Evolutionary conservation across 2,113 vertebrate genomes (phyloP).

Genomic region (Galbula dea): DNA sequence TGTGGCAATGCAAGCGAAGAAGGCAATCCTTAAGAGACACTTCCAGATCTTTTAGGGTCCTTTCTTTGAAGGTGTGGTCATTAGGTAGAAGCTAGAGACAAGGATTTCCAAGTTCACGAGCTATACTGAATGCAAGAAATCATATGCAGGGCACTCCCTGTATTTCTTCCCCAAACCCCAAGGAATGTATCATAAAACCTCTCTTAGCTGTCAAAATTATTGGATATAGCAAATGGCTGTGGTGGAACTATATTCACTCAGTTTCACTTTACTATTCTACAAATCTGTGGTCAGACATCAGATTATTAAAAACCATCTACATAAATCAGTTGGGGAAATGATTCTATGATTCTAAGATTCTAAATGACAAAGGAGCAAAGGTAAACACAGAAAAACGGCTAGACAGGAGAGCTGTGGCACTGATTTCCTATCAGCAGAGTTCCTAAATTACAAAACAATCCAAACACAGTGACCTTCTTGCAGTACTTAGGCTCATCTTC

Average conservation of each 20-base stretch:
- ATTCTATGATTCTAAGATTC: too few species aligned
- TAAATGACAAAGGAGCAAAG: background rate
- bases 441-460: background rate
- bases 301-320: background rate
- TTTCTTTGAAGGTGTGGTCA: background rate
- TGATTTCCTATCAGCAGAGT: background rate
- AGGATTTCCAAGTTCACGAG: background rate
- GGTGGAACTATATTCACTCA: background rate
- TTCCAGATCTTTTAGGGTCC: background rate
- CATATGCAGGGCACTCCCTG: background rate
- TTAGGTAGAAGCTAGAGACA: background rate
- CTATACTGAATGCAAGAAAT: background rate
- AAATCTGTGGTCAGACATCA: background rate
- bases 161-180: background rate
- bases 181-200: background rate
- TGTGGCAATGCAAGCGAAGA: background rate
- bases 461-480: background rate
- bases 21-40: background rate
- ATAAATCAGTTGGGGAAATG: background rate
- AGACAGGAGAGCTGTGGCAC: background rate
- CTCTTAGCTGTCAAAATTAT: background rate
- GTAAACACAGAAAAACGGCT: background rate
- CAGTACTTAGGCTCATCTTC: background rate
- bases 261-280: background rate
- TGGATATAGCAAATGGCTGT: background rate